Base-by-base conservation (phyloP, 2,888 invertebrate genomes). In the Lordiphosa fenestrarum region DNA sequence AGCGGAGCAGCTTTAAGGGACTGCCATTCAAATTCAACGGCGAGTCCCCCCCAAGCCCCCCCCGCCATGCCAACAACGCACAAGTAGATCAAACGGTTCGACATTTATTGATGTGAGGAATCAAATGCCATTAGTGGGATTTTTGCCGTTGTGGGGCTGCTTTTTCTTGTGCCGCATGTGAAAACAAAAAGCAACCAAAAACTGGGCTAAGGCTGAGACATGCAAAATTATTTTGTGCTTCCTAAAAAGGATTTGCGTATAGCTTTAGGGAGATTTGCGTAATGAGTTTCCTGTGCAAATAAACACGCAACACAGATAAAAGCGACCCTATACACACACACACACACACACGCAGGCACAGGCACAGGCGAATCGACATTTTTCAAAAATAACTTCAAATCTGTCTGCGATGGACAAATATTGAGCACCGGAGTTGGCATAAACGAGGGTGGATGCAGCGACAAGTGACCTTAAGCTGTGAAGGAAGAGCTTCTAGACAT, bases 281-380 rank as follows among this genome's bases (percentile, higher is more conserved):
- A 84, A 84, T 84, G 84, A 84, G 81, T 84, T 84, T 84, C 84
- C 83, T 81, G 74, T 78, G 70, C 73, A 84, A 84, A 83, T 76
- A 81, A 58, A 76, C 68, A 68, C 53, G 63, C 60, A 52, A 66
- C 54, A 54, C 60, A 66, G 53, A 66, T 60, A 60, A 60, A 66
- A 66, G 51, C 66, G 30, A 30, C 30, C 30, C 30, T 30, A 30
- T 30, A 30, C 10, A 10, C 30, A 30, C 30, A 30, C 30, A 10
- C 30, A 30, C 30, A 10, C 30, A 10, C 30, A 30, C 30, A n/a
- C n/a, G n/a, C n/a, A n/a, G n/a, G n/a, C n/a, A 48, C 42, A 49
- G 54, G 19, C 38, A 30, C 40, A 36, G 21, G 30, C 51, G 40
- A 39, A 35, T 41, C 39, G 36, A 36, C 39, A 54, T 35, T 47